Base-by-base conservation (phyloP, 2,888 invertebrate species). In the Eristalis tenax region DNA sequence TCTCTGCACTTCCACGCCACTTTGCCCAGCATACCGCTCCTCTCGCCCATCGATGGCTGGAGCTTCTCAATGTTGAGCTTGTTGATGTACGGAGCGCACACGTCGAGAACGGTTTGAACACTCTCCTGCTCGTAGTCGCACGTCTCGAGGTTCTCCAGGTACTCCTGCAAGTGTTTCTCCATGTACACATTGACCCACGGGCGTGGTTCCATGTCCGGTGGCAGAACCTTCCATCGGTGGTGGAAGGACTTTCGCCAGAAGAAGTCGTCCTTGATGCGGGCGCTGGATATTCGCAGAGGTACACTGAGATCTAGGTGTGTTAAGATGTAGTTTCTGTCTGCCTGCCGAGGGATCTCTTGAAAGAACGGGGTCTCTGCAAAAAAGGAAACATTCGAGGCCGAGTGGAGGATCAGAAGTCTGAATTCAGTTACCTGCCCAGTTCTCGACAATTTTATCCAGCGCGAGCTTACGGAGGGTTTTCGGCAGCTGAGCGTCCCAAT, bases 121-220 rank as follows among this genome's bases (percentile, higher is more conserved):
- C 89, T 89, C 73, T 93, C 93, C 89, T 90, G 90, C 65, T 93
- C 92, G 83, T 93, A 93, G 89, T 92, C 92, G 88, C 89, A 89
- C 86, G 92, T 90, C 86, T 92, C 91, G 83, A 91, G 89, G 88
- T 91, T 91, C 89, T 93, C 93, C 83, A 93, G 90, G 89, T 91
- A 92, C 90, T 93, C 93, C 88, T 93, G 91, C 88, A 93, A 90
- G 91, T 93, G 92, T 89, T 92, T 92, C 89, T 93, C 93, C 92
- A 93, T 93, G 90, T 92, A 93, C 82, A 92, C 90, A 89, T 91
- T 92, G 90, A 93, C 92, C 93, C 93, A 93, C 68, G 86, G 89
- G 40, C 89, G 89, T 2, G 66, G 64, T 22, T 80, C 87, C 10
- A 73, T 63, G 15, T 50, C 76, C 3, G 50, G 57, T 4, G 90